Evolutionary conservation across 2,113 vertebrate genomes (phyloP), one percentile per base, ranked within the genome.

Genomic region (Scophthalmus maximus): DNA sequence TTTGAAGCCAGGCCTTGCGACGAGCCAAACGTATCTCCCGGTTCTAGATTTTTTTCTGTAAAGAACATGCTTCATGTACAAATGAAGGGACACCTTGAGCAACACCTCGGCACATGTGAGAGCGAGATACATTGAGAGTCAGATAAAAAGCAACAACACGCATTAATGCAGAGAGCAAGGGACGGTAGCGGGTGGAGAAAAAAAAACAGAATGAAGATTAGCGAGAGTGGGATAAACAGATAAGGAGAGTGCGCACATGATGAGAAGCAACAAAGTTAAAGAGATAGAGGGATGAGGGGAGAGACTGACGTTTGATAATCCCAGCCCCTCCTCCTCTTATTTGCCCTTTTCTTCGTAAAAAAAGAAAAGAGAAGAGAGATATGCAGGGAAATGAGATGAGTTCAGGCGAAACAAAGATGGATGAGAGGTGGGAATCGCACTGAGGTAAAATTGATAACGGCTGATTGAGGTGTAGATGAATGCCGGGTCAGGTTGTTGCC

Each of bases 161-260:
- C 73, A 57, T 79, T 79, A 85, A 87, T 49, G 69, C 56, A 29
- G 11, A 64, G 44, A 69, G 73, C 10, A 57, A 56, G 18, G 44
- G 17, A 73, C 52, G 56, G 55, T 46, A 69, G 52, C 8, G 46
- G 26, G 18, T 2, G 7, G 44, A n/a, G 51, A 27, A 29, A 50
- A 70, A 55, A 72, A 0, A 14, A 83, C 17, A 42, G 40, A 42
- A 44, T 38, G 36, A 44, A 85, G 86, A 90, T 90, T 83, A 89
- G 76, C 5, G 29, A 55, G 76, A 84, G 78, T 57, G 85, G 85
- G 85, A 88, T 91, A 84, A 88, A 91, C 77, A 87, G 87, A 91
- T 88, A 89, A 90, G 81, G 32, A 78, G 64, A 60, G 68, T 36
- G 5, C 10, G 47, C 71, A 79, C 51, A 67, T 81, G 84, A 76